A percentile compares a stretch with the other conserved stretches of the same genome.
Conservation (phyloP, 2,797 vertebrate species). For the Pseudochirops cupreus region DNA sequence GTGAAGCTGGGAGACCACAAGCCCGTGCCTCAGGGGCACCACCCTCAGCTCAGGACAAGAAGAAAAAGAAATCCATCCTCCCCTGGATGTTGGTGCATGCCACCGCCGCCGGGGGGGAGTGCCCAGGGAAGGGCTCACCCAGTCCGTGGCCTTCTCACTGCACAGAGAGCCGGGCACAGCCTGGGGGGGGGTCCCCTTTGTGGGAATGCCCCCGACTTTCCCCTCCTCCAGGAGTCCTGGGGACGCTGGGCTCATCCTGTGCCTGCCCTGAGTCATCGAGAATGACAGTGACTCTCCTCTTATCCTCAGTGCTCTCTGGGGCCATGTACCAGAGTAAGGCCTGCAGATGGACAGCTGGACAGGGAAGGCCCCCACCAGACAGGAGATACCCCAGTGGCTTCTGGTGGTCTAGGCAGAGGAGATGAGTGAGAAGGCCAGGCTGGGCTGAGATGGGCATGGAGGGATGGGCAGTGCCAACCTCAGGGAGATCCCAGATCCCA, state of each 20-base stretch:
- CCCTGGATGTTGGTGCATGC: neutral
- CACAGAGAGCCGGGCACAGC: neutral
- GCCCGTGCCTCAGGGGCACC: constrained; percentile 76
- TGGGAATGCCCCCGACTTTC: neutral
- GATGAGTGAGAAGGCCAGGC: neutral
- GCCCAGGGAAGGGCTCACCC: neutral
- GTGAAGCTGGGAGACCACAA: neutral
- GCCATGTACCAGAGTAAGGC: neutral
- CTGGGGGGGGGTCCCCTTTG: neutral
- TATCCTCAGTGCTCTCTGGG: neutral
- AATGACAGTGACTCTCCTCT: too few relatives aligned
- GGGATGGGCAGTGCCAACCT: neutral
- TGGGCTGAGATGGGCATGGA: neutral
- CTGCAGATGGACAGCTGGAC: too few relatives aligned
- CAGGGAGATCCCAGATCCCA: neutral
- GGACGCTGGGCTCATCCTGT: neutral
- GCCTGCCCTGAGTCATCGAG: too few relatives aligned
- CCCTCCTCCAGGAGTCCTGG: neutral
- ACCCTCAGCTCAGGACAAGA: constrained; percentile 75
- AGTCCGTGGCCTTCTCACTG: neutral
- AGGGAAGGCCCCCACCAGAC: too few relatives aligned
- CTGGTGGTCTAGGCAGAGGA: neutral
- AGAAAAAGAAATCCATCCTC: constrained; percentile 34
- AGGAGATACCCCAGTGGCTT: too few relatives aligned
- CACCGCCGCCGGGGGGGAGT: too few relatives aligned